Conservation (phyloP, 2,113 vertebrate species). For the Pteruthius melanotis region DNA sequence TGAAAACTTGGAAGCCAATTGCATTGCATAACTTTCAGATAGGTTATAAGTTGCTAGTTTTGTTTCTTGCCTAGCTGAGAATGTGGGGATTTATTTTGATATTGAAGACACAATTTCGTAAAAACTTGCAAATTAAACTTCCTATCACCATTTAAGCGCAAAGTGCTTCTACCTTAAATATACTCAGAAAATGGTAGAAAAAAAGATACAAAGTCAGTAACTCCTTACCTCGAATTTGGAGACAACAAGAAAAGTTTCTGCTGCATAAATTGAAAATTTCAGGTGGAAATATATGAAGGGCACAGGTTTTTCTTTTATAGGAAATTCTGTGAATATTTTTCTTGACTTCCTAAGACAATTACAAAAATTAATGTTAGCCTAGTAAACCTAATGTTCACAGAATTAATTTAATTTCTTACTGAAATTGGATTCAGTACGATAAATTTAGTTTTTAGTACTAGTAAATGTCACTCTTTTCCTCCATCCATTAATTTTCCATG, state of each 20-base stretch:
- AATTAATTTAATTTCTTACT: background rate
- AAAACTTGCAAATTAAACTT: background rate
- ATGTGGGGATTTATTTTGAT: background rate
- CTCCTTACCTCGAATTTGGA: background rate
- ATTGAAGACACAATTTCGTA: background rate
- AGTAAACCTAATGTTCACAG: background rate
- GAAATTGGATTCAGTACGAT: background rate
- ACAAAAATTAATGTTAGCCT: background rate
- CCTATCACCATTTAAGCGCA: background rate
- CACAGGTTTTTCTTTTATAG: background rate
- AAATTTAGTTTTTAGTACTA: background rate
- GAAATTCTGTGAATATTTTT: background rate
- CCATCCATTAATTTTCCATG: background rate
- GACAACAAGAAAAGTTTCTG: background rate
- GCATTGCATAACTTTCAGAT: background rate
- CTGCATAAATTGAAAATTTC: background rate
- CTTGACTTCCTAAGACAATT: background rate
- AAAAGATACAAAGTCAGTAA: background rate
- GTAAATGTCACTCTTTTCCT: background rate
- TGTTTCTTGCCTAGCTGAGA: background rate
- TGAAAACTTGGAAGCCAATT: background rate
- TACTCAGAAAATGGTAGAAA: background rate
- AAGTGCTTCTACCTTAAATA: background rate
- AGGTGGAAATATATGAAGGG: background rate
- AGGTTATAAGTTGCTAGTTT: background rate